A percentile compares a stretch with the other conserved stretches of the same genome.
phyloP scores from a whole-genome alignment of 2,797 vertebrate species.

The Manis javanica region DNA sequence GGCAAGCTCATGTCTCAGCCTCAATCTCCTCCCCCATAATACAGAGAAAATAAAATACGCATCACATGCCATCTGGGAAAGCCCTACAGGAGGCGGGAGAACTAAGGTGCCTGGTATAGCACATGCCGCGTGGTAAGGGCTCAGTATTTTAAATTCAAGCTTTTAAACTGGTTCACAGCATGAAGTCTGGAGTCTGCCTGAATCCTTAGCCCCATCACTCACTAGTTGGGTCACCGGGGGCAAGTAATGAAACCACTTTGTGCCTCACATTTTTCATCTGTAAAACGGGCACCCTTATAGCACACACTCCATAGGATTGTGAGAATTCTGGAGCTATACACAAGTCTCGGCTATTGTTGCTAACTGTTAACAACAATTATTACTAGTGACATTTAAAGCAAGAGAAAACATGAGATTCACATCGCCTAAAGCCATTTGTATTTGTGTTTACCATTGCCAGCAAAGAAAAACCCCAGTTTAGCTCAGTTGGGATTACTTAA shows the following conservation, averaged over 20 bases:
- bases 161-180: background rate
- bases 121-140: background rate
- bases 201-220: background rate
- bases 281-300: background rate
- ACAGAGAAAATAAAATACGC: background rate
- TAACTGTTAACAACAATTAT: background rate
- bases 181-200: background rate
- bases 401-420: background rate
- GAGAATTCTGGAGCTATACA: background rate
- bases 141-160: background rate
- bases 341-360: no score
- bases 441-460: background rate
- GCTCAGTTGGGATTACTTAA: background rate
- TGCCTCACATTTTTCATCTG: background rate
- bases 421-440: background rate
- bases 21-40: background rate
- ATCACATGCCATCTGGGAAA: background rate
- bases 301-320: accelerated
- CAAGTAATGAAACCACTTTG: background rate
- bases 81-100: background rate
- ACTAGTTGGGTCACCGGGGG: background rate
- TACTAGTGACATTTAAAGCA: background rate
- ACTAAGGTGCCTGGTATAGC: accelerated
- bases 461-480: background rate
- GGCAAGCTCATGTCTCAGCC: background rate